These are phyloP conservation scores for Dolichomitus sp. DNA, from an alignment of 2,888 invertebrate species.

Conservation along the genomic window DNA sequence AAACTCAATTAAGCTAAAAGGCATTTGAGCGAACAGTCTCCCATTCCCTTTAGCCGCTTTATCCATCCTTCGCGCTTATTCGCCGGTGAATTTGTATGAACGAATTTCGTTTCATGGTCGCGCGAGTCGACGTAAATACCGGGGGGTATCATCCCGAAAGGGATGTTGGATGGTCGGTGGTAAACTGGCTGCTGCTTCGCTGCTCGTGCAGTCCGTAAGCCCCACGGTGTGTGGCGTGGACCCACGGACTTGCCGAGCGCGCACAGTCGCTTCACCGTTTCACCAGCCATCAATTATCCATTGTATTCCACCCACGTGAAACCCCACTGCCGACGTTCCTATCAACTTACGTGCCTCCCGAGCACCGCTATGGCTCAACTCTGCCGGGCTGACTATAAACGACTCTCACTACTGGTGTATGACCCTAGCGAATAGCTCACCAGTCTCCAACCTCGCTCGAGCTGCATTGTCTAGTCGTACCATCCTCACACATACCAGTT, in stretches of 20 bases:
- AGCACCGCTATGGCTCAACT: slow-evolving; percentile 1
- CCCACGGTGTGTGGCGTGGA: slow-evolving; percentile 24
- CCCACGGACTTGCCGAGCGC: slow-evolving; percentile 30
- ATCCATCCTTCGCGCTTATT: slow-evolving; percentile 59
- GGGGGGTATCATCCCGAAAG: slow-evolving; percentile 49
- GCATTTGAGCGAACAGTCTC: slow-evolving; percentile 47
- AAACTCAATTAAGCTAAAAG: slow-evolving; percentile 67
- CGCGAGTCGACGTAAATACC: slow-evolving; percentile 56
- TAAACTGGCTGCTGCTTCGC: slow-evolving; percentile 33
- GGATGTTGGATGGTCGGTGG: slow-evolving; percentile 37
- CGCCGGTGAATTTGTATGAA: slow-evolving; percentile 63
- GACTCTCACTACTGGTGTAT: slow-evolving; percentile 44
- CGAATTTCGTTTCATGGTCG: slow-evolving; percentile 67
- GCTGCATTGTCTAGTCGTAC: slow-evolving; percentile 66
- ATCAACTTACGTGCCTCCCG: slow-evolving; percentile 46
- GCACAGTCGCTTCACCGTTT: slow-evolving; percentile 62
- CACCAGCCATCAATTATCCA: slow-evolving; percentile 71
- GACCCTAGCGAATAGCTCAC: slow-evolving; percentile 24
- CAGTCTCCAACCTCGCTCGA: slow-evolving; percentile 8
- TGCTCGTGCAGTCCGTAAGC: slow-evolving; percentile 32
- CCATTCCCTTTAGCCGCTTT: slow-evolving; percentile 43
- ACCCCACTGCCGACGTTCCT: slow-evolving; percentile 62
- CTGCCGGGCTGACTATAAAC: slow-evolving; percentile 54
- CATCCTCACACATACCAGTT: slow-evolving; percentile 66
- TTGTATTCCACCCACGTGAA: slow-evolving; percentile 65